Evolutionary conservation across 2,888 invertebrate genomes (phyloP), one percentile per base, ranked within the genome.

Genomic region (Napeogenes sylphis): DNA sequence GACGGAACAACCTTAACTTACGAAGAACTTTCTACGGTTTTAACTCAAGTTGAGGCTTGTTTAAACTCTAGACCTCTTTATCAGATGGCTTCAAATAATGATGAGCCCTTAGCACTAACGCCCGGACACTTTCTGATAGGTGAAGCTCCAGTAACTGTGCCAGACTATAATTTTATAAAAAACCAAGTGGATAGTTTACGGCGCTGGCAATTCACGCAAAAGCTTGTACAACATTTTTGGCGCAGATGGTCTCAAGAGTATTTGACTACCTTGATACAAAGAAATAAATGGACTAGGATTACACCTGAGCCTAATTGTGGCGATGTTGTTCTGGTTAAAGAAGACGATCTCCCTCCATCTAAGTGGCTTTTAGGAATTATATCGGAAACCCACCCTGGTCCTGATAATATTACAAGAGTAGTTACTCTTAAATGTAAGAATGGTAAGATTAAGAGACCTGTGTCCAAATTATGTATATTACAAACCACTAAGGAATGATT

Each of bases 351-450:
- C 2, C 64, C 66, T 12, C 62, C 66, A 21, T 61, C 59, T 3
- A 61, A 64, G 55, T 66, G 62, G 63, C 42, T 57, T n/a, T 55
- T 64, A 38, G 66, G 64, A n/a, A 56, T 59, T 5, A 59, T 66
- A 13, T 32, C 55, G 21, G 45, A 47, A 8, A 63, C 59, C 14
- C 62, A 66, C 45, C 66, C 63, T 42, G 63, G 63, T 21, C 4
- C 30, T 6, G 66, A 66, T 33, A 58, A 60, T 38, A 32, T 61
- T 12, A 59, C 58, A 2, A 32, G 65, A n/a, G 63, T 66, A 3
- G 58, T 55, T 4, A 61, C 58, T 35, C 45, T 66, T n/a, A 53
- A 63, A 35, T 58, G 30, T 14, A 56, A 46, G 12, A 53, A 42
- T 54, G 46, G 30, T 45, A 10, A 42, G 12, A 45, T 61, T 10